Conservation (phyloP, 2,888 invertebrate genomes). For the Apocheima hispidaria region DNA sequence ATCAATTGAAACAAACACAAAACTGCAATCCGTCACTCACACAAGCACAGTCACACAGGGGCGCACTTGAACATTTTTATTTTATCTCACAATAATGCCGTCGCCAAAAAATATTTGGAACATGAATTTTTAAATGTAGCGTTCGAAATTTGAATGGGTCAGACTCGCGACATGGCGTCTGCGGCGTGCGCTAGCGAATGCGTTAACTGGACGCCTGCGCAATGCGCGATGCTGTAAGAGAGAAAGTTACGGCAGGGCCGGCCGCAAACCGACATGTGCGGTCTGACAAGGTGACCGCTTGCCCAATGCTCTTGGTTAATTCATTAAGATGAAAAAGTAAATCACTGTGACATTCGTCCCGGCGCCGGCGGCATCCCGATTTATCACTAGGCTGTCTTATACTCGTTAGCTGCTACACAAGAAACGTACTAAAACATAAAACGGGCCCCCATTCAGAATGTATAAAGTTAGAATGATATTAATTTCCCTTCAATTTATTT, state of each 20-base stretch:
- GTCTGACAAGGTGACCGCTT: constrained; percentile 39
- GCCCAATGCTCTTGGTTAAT: constrained; percentile 37
- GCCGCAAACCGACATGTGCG: constrained; percentile 37
- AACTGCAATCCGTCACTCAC: constrained; percentile 47
- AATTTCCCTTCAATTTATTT: no score
- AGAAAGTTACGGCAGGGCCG: constrained; percentile 76
- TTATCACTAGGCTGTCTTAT: no score
- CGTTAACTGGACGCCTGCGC: constrained; percentile 67
- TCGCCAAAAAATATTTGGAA: background rate
- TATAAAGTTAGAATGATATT: no score
- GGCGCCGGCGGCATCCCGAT: no score
- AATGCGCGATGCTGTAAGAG: constrained; percentile 79
- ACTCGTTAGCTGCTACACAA: no score
- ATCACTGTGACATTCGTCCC: background rate
- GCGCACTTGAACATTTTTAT: constrained; percentile 53
- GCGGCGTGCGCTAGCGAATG: constrained; percentile 66
- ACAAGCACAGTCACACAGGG: constrained; percentile 48
- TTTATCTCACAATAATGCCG: background rate
- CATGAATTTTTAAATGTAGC: background rate
- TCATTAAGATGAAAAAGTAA: constrained; percentile 24
- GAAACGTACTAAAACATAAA: no score
- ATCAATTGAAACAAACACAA: background rate
- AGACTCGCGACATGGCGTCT: constrained; percentile 53
- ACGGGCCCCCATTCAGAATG: no score
- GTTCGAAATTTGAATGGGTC: constrained; percentile 22